phyloP scores from a whole-genome alignment of 2,888 invertebrate genomes.

The Cataglyphis albicans region DNA sequence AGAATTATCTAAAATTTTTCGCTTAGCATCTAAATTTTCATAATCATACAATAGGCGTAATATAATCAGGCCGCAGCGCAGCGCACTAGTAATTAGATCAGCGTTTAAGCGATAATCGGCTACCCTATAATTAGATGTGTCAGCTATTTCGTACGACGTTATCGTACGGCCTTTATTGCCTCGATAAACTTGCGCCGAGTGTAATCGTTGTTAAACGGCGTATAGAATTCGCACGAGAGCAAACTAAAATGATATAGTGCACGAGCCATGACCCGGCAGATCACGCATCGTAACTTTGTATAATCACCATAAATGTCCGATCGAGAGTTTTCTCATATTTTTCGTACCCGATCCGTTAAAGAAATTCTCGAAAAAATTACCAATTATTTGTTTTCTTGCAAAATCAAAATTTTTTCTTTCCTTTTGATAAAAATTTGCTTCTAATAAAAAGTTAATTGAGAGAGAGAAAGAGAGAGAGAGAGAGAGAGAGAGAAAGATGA shows the following conservation, averaged over 20 bases:
- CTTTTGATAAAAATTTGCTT: background rate
- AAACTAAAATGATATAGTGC: constrained; percentile 50
- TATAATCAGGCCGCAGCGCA: constrained; percentile 9
- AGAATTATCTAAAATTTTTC: background rate
- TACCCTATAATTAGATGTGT: constrained; percentile 69
- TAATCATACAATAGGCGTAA: background rate
- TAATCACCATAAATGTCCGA: constrained; percentile 1
- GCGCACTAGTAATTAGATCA: constrained; percentile 57
- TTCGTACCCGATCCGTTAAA: background rate
- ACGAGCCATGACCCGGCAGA: constrained; percentile 40
- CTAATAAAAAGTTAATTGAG: background rate
- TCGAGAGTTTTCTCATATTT: background rate
- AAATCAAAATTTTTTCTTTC: background rate
- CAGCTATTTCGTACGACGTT: constrained; percentile 66
- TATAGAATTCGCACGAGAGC: constrained; percentile 24
- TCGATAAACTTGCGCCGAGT: constrained; percentile 66
- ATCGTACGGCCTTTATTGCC: constrained; percentile 68
- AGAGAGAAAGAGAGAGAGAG: background rate
- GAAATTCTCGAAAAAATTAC: background rate
- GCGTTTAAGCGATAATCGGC: constrained; percentile 62
- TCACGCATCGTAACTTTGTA: background rate
- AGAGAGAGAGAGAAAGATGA: background rate
- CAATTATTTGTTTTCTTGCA: background rate
- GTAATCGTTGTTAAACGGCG: constrained; percentile 47
- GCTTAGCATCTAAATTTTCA: background rate